phyloP scores from a whole-genome alignment of 1,140 invertebrate genomes.

The Araneus ventricosus region DNA sequence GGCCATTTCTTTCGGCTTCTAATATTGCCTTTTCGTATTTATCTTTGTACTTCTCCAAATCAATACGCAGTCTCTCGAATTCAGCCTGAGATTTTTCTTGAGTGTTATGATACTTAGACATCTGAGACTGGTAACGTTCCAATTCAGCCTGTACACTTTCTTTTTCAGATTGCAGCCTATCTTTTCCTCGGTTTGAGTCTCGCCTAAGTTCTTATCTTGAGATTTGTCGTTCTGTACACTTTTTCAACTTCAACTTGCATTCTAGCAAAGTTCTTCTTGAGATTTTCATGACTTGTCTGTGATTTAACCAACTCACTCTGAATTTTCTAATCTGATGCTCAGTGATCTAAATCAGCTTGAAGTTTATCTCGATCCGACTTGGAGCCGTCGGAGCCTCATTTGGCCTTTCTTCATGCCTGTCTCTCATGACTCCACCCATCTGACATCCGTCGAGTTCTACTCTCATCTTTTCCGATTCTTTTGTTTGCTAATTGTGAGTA shows the following conservation, averaged over 20 bases:
- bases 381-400: constrained; percentile 89
- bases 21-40: constrained; percentile 89
- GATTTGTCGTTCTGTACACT: constrained; percentile 92
- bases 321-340: constrained; percentile 85
- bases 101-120: constrained; percentile 86
- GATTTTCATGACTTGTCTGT: constrained; percentile 89
- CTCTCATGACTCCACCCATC: constrained; percentile 91
- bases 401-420: constrained; percentile 93
- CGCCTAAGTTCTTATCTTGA: constrained; percentile 89
- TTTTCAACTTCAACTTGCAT: constrained; percentile 93
- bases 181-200: constrained; percentile 88
- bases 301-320: constrained; percentile 91
- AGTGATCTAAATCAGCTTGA: constrained; percentile 90
- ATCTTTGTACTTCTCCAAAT: constrained; percentile 91
- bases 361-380: constrained; percentile 93
- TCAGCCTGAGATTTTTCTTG: constrained; percentile 91
- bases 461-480: constrained; percentile 94
- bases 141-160: constrained; percentile 90
- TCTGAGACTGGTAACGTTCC: constrained; percentile 88
- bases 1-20: constrained; percentile 87
- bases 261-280: constrained; percentile 92
- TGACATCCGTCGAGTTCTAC: constrained; percentile 90
- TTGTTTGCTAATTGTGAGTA: constrained; percentile 90
- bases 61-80: constrained; percentile 89
- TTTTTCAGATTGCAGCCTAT: constrained; percentile 85